Evolutionary conservation across 1,140 invertebrate genomes (phyloP).

Genomic region (Scaptomyza pallida): DNA sequence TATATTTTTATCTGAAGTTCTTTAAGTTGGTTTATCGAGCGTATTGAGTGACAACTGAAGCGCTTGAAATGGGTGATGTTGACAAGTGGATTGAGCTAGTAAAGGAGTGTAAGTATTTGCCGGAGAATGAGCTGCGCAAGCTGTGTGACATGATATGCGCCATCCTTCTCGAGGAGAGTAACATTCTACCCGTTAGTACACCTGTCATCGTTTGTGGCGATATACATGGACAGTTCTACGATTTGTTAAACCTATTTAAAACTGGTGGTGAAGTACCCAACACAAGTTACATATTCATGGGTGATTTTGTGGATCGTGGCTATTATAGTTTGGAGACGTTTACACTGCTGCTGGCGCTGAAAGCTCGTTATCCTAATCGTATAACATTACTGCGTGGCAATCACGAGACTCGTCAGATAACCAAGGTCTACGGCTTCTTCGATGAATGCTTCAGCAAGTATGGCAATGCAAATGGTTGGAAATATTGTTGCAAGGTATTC

Average conservation of each 20-base stretch:
- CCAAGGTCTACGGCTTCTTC: constrained; percentile 99
- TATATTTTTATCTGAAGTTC: no score
- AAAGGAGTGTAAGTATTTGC: constrained; percentile 98
- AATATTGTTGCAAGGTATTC: constrained; percentile 98
- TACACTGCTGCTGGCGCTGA: constrained; percentile 93
- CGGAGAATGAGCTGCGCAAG: constrained; percentile 98
- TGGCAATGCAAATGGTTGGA: constrained; percentile 99
- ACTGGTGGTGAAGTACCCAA: constrained; percentile 95
- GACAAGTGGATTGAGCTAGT: constrained; percentile 98
- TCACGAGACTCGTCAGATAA: constrained; percentile 99
- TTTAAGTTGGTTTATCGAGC: neutral
- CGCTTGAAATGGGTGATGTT: constrained; percentile 87
- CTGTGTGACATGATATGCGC: constrained; percentile 96
- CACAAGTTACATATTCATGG: constrained; percentile 98
- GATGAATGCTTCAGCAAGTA: constrained; percentile 99
- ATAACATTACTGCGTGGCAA: constrained; percentile 98
- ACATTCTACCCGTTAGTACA: constrained; percentile 96
- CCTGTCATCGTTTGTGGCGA: constrained; percentile 98
- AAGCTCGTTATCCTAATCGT: constrained; percentile 86
- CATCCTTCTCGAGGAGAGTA: constrained; percentile 95
- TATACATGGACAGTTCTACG: constrained; percentile 98
- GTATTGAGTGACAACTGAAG: neutral
- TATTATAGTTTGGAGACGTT: constrained; percentile 98
- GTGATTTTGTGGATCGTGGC: constrained; percentile 97
- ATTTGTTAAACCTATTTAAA: constrained; percentile 96